Evolutionary conservation across 2,797 vertebrate species (phyloP).

Genomic region (Cheirogaleus major): DNA sequence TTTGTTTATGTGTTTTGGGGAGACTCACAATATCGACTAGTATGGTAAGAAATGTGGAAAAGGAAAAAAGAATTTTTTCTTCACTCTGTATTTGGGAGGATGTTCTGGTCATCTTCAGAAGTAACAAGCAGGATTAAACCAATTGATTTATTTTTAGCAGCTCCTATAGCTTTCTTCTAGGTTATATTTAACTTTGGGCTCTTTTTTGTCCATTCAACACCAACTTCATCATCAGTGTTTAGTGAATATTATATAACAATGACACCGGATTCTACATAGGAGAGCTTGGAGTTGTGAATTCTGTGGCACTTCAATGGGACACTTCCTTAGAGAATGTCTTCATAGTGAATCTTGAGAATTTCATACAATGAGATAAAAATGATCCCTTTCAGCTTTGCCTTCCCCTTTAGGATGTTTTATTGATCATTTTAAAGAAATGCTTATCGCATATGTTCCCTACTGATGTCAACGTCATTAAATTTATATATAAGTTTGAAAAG

Average conservation of each 20-base stretch:
- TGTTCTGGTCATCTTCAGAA: neutral
- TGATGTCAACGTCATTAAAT: neutral
- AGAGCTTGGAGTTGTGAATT: neutral
- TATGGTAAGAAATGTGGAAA: neutral
- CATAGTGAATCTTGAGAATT: neutral
- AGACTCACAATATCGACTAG: neutral
- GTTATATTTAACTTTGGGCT: constrained; percentile 4
- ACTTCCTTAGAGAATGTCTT: neutral
- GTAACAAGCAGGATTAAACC: neutral
- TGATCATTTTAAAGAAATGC: constrained; percentile 13
- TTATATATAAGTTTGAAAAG: neutral
- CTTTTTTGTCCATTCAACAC: neutral
- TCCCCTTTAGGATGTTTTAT: neutral
- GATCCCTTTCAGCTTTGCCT: neutral
- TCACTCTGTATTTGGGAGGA: neutral
- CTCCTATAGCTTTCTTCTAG: neutral
- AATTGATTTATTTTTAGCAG: neutral
- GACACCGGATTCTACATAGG: neutral
- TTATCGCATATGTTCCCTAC: neutral
- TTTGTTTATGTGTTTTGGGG: neutral
- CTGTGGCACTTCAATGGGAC: neutral
- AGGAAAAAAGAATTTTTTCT: neutral
- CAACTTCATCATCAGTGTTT: neutral
- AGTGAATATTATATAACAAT: neutral
- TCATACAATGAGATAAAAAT: neutral